Conservation (phyloP, 2,113 vertebrate genomes). For the Sakesphorus luctuosus region DNA sequence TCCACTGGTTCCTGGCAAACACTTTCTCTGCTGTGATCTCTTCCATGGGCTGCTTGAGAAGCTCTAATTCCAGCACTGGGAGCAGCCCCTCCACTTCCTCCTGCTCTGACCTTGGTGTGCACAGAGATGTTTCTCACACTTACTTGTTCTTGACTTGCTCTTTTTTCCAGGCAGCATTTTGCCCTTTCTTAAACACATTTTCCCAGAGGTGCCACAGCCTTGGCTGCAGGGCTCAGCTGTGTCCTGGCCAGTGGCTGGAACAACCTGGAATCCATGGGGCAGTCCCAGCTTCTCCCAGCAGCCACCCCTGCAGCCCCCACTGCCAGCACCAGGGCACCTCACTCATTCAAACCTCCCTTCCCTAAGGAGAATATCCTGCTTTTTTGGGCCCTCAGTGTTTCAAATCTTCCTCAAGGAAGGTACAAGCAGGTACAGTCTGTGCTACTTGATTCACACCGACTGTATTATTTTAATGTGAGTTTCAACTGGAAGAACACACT, state of each 20-base stretch:
- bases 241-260: not conserved
- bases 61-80: not conserved
- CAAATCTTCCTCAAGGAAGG: not conserved
- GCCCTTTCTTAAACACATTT: not conserved
- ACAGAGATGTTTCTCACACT: not conserved
- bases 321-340: fast-evolving
- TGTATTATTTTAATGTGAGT: constrained; percentile 62
- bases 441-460: not conserved
- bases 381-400: not conserved
- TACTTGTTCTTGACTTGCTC: not conserved
- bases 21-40: not conserved
- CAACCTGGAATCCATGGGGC: not conserved
- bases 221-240: not conserved
- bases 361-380: not conserved
- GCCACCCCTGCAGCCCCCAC: not conserved
- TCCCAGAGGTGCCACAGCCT: not conserved
- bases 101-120: not conserved
- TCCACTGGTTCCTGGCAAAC: not conserved
- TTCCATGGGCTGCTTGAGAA: not conserved
- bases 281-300: not conserved
- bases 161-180: fast-evolving
- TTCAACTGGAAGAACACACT: constrained; percentile 63
- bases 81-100: fast-evolving
- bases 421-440: not conserved
- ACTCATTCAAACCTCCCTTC: not conserved